A percentile compares a stretch with the other conserved stretches of the same genome.
Conservation (phyloP, 2,113 vertebrate species). For the Hydrolagus affinis region DNA sequence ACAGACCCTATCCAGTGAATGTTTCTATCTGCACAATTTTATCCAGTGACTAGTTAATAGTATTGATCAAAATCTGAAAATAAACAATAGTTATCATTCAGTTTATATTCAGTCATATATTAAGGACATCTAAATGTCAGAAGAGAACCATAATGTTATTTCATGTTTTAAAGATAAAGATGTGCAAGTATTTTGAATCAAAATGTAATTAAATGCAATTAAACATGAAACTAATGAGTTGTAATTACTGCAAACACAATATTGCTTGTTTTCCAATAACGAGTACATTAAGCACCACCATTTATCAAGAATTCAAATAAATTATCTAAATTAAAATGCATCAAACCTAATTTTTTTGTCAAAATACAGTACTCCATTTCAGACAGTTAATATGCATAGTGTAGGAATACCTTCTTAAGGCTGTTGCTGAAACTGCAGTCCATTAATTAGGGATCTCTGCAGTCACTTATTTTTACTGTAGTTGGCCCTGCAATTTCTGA, state of each 20-base stretch:
- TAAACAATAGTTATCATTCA: background rate
- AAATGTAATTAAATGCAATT: slow-evolving; percentile 9
- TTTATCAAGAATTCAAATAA: background rate
- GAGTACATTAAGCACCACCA: background rate
- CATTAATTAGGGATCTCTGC: background rate
- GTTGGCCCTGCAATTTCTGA: background rate
- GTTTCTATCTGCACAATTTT: background rate
- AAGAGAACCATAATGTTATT: background rate
- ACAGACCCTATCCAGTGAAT: background rate
- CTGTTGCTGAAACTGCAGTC: background rate
- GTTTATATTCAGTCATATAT: background rate
- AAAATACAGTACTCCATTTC: slow-evolving; percentile 4
- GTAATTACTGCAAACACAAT: background rate
- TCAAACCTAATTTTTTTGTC: background rate
- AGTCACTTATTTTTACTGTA: background rate
- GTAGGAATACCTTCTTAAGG: background rate
- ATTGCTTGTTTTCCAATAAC: background rate
- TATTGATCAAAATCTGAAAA: background rate
- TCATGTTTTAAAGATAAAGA: background rate
- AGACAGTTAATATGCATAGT: background rate
- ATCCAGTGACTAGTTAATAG: background rate
- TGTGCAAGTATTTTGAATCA: background rate
- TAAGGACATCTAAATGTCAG: too few relatives aligned
- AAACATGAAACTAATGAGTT: background rate
- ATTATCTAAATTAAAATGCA: background rate